Conservation (phyloP, 2,113 vertebrate species). For the Montifringilla adamsi region DNA sequence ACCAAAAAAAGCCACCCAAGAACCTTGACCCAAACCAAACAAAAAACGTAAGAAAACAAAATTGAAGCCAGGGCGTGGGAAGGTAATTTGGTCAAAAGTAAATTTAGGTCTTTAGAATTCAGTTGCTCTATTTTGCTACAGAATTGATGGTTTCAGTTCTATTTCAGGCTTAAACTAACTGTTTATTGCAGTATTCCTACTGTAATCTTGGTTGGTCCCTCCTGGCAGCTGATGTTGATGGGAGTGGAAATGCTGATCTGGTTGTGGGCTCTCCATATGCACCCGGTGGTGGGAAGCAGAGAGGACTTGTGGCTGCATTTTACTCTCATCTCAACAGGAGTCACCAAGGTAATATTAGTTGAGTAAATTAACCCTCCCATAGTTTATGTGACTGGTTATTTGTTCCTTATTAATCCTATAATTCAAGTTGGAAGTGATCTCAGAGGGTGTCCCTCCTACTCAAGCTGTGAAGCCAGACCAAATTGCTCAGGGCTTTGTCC, state of each 20-base stretch:
- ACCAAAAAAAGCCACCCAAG: background rate
- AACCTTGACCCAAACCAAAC: rapidly evolving
- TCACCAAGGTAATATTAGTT: conserved; percentile 57
- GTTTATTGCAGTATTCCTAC: conserved; percentile 66
- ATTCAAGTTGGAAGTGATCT: background rate
- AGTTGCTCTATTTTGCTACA: background rate
- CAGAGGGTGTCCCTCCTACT: background rate
- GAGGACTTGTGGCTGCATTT: conserved; percentile 74
- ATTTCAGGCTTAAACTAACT: background rate
- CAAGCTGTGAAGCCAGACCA: background rate
- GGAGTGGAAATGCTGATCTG: conserved; percentile 66
- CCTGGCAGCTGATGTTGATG: conserved; percentile 71
- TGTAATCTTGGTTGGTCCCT: conserved; percentile 82
- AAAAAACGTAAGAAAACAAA: background rate
- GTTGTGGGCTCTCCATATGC: conserved; percentile 77
- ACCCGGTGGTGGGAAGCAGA: conserved; percentile 71
- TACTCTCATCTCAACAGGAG: conserved; percentile 49
- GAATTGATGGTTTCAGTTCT: background rate
- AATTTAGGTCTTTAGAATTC: background rate
- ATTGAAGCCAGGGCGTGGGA: background rate
- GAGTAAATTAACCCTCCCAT: background rate
- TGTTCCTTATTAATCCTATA: background rate
- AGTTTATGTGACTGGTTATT: background rate
- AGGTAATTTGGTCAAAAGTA: background rate
- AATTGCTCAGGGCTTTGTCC: background rate